Evolutionary conservation across 2,113 vertebrate genomes (phyloP).

Genomic region (Columba janthina): DNA sequence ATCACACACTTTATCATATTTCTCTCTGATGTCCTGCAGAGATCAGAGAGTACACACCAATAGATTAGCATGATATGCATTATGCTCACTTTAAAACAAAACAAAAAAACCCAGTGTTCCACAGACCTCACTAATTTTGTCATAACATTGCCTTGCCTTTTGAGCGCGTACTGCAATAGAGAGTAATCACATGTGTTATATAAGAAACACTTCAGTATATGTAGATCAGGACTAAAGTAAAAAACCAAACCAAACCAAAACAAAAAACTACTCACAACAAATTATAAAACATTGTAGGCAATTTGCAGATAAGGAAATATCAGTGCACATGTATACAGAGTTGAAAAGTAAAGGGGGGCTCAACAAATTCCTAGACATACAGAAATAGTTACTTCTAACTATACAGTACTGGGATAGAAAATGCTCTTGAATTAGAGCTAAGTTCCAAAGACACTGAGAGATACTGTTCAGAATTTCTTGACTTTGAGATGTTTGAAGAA

Average conservation of each 20-base stretch:
- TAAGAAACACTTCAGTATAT: background rate
- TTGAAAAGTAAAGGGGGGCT: background rate
- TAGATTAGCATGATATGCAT: background rate
- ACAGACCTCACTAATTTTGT: background rate
- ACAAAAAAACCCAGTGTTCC: background rate
- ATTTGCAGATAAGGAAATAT: background rate
- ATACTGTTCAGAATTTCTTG: background rate
- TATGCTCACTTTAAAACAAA: background rate
- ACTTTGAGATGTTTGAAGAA: background rate
- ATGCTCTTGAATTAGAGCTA: background rate
- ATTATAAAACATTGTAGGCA: background rate
- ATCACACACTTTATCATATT: background rate
- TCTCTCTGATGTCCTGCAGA: background rate
- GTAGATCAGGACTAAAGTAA: background rate
- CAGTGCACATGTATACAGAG: background rate
- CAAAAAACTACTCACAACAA: background rate
- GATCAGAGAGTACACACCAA: background rate
- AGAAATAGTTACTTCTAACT: background rate
- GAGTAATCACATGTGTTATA: background rate
- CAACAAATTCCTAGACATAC: background rate
- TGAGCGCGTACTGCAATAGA: background rate
- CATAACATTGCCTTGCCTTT: background rate
- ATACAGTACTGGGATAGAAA: background rate
- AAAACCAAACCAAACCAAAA: too few relatives aligned
- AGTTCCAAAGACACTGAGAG: background rate